These are phyloP conservation scores for Simalia tracyae DNA, from an alignment of 2,797 vertebrate genomes.

Conservation along the genomic window DNA sequence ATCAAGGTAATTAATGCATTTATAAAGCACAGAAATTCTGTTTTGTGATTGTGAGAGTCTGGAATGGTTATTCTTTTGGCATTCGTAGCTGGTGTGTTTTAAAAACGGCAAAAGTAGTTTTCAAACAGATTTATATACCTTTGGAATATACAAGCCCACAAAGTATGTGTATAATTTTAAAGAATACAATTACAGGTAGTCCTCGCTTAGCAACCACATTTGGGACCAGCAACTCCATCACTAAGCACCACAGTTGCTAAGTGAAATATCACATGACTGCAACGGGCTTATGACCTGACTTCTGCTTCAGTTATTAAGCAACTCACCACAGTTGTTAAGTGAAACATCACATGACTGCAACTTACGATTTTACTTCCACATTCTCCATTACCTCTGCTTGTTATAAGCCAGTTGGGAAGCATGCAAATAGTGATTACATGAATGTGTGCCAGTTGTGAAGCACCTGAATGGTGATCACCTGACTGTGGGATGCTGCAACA, in stretches of 20 bases:
- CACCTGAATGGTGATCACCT: not conserved
- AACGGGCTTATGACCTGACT: not conserved
- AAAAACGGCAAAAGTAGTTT: not conserved
- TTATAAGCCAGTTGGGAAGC: not conserved
- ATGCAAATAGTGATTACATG: not conserved
- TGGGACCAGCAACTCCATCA: not conserved
- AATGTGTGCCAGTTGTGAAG: not conserved
- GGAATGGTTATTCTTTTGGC: not conserved
- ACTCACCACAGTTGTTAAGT: not conserved
- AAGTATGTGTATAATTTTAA: not conserved
- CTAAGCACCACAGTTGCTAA: not conserved
- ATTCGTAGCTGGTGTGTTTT: not conserved
- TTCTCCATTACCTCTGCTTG: not conserved
- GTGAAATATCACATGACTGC: not conserved
- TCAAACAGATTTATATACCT: not conserved
- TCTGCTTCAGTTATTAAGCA: not conserved
- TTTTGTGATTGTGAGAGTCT: not conserved
- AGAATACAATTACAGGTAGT: not conserved
- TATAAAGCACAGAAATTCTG: not conserved
- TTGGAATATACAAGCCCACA: not conserved
- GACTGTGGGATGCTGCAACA: not conserved
- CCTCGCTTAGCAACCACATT: not conserved
- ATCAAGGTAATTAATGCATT: not conserved
- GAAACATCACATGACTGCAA: not conserved
- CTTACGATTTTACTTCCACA: not conserved